These are phyloP conservation scores for Hoplodrina ambigua DNA, from an alignment of 2,888 invertebrate genomes.

Conservation along the genomic window DNA sequence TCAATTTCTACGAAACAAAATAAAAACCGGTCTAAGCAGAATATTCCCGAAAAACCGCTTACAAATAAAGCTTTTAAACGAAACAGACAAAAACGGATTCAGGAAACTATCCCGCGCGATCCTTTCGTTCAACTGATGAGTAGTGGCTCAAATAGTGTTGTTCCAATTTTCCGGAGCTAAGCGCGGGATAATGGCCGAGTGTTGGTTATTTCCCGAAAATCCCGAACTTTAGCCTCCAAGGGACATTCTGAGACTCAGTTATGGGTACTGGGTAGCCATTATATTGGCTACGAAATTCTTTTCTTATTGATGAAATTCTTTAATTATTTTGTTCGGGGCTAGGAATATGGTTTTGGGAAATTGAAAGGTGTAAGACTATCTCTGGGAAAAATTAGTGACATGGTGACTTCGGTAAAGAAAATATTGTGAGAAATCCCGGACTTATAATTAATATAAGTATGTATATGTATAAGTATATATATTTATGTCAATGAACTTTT, in stretches of 20 bases:
- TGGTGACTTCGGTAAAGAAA: too few species aligned
- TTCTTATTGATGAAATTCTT: not conserved
- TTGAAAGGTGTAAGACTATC: not conserved
- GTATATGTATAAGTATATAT: too few species aligned
- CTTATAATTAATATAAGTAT: too few species aligned
- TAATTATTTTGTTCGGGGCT: not conserved
- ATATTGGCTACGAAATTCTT: not conserved
- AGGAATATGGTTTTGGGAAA: not conserved
- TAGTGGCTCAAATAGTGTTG: constrained; percentile 26
- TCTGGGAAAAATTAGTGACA: too few species aligned
- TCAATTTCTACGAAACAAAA: not conserved
- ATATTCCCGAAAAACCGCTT: not conserved
- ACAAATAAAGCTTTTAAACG: not conserved
- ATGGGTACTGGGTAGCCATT: constrained; percentile 2
- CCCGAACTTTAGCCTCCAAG: not conserved
- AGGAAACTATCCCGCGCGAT: constrained; percentile 1
- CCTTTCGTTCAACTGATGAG: constrained; percentile 32
- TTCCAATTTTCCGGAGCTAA: constrained; percentile 46
- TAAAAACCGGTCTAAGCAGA: not conserved
- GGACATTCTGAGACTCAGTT: constrained; percentile 21
- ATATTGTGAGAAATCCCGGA: too few species aligned
- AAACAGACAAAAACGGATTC: not conserved
- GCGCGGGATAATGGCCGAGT: constrained; percentile 18
- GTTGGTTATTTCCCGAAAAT: constrained; percentile 27
- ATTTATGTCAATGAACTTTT: too few species aligned